Conservation (phyloP, 2,797 vertebrate genomes). For the Loris lydekkerianus region DNA sequence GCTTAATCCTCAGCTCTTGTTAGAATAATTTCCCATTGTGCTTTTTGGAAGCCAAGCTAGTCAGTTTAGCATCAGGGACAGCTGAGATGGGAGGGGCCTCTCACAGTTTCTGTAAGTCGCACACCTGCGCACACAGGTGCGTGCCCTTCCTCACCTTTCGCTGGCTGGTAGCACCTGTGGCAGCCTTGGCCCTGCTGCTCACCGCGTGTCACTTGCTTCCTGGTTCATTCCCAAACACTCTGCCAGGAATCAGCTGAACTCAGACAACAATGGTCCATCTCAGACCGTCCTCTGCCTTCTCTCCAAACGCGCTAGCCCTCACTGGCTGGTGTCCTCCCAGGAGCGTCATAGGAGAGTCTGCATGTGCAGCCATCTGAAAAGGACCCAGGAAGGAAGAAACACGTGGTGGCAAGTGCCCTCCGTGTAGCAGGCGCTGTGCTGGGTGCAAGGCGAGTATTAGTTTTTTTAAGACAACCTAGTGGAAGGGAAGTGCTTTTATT, state of each 20-base stretch:
- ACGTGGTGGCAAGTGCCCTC: fast-evolving
- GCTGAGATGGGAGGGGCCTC: neutral
- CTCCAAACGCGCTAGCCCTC: neutral
- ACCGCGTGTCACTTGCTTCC: neutral
- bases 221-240: neutral
- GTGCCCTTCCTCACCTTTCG: neutral
- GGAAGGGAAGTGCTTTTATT: neutral
- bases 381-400: neutral
- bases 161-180: no score
- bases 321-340: fast-evolving
- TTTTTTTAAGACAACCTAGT: neutral
- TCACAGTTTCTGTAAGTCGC: neutral
- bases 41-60: neutral
- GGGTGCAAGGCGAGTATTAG: neutral
- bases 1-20: neutral
- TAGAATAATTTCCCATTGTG: fast-evolving
- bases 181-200: fast-evolving
- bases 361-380: fast-evolving
- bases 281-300: neutral
- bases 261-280: neutral
- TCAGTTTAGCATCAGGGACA: fast-evolving
- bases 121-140: fast-evolving
- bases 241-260: neutral
- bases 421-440: neutral
- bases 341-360: fast-evolving